Evolutionary conservation across 2,113 vertebrate genomes (phyloP).

Genomic region (Clinocottus analis): DNA sequence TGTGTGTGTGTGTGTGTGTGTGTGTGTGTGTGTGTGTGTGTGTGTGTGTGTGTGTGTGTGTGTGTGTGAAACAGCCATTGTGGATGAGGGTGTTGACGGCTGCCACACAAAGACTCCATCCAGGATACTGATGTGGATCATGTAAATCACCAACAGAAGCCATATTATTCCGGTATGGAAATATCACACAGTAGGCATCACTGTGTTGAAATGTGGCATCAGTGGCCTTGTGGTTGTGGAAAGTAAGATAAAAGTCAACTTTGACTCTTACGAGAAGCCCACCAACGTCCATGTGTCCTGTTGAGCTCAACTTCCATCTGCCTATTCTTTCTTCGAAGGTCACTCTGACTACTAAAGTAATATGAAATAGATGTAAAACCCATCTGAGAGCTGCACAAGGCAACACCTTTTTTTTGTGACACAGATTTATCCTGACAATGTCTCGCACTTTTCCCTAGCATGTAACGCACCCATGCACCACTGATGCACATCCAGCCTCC

Average conservation of each 20-base stretch:
- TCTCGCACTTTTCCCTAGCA: background rate
- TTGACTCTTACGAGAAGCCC: constrained; percentile 8
- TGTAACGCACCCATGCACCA: constrained; percentile 36
- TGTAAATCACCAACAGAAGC: constrained; percentile 37
- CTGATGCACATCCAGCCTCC: constrained; percentile 18
- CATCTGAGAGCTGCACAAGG: constrained; percentile 28
- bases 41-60: constrained; percentile 19
- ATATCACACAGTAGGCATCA: constrained; percentile 12
- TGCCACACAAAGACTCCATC: constrained; percentile 42
- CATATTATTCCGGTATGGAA: constrained; percentile 18
- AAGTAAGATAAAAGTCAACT: constrained; percentile 11
- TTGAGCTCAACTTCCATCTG: background rate
- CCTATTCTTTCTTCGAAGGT: too few relatives aligned
- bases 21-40: constrained; percentile 25
- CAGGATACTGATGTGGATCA: constrained; percentile 3
- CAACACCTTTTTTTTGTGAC: constrained; percentile 25
- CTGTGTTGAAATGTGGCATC: constrained; percentile 6
- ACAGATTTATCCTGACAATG: constrained; percentile 6
- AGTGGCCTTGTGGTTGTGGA: constrained; percentile 6
- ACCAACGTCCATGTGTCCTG: background rate
- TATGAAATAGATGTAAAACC: constrained; percentile 7
- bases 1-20: constrained; percentile 20
- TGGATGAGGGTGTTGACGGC: constrained; percentile 41
- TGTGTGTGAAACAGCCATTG: constrained; percentile 25
- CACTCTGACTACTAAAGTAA: background rate